A percentile compares a stretch with the other conserved stretches of the same genome.
phyloP scores from a whole-genome alignment of 2,797 vertebrate genomes.

The Typhlichthys subterraneus region DNA sequence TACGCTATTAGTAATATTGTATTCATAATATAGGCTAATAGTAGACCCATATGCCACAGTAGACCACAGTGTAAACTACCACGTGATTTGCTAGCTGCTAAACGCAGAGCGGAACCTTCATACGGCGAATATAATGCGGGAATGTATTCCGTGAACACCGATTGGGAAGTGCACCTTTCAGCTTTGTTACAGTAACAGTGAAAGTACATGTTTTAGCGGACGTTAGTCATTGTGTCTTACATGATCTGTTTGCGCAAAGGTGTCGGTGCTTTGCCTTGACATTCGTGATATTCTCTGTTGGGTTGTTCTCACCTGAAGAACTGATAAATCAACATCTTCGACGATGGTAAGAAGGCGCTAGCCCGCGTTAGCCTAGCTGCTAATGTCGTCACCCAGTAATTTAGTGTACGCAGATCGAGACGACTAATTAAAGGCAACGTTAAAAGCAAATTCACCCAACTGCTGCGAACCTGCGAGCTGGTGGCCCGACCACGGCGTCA shows the following conservation, averaged over 20 bases:
- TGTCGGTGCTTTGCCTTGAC: not conserved
- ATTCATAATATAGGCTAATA: too few relatives aligned
- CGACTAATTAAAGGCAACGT: not conserved
- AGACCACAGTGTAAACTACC: too few relatives aligned
- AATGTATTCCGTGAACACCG: not conserved
- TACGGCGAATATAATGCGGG: not conserved
- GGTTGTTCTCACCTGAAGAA: not conserved
- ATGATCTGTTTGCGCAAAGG: not conserved
- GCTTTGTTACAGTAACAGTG: conserved; percentile 6
- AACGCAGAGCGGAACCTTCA: conserved; percentile 1
- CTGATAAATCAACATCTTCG: not conserved
- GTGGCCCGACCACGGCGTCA: too few relatives aligned
- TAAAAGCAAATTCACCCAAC: not conserved
- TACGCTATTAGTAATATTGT: too few relatives aligned
- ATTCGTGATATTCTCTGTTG: not conserved
- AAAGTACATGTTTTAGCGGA: not conserved
- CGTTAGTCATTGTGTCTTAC: not conserved
- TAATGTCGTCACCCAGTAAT: conserved; percentile 4
- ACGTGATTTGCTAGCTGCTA: too few relatives aligned
- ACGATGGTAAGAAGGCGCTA: conserved; percentile 15
- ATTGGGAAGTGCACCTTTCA: not conserved
- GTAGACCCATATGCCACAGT: too few relatives aligned
- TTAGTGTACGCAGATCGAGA: not conserved
- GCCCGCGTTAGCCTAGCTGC: conserved; percentile 1
- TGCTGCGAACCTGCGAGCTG: too few relatives aligned